phyloP scores from a whole-genome alignment of 2,797 vertebrate species.

The Typhlichthys eigenmanni region DNA sequence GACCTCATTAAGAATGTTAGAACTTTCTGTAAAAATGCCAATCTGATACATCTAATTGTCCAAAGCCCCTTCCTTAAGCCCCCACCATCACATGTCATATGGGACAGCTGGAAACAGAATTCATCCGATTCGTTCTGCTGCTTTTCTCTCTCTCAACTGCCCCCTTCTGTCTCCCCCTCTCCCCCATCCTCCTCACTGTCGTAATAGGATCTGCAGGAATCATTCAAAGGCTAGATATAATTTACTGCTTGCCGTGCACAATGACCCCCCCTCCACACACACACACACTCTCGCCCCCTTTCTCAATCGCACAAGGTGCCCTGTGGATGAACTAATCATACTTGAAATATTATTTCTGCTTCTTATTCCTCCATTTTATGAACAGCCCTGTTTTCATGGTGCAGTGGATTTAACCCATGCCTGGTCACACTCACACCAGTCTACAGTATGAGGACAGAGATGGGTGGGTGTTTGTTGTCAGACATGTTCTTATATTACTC shows the following conservation, averaged over 20 bases:
- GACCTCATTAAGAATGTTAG: constrained; percentile 52
- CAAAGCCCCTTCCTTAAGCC: constrained; percentile 33
- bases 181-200: constrained; percentile 71
- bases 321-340: constrained; percentile 88
- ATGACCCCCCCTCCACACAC: constrained; percentile 68
- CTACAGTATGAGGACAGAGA: constrained; percentile 32
- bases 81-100: constrained; percentile 60
- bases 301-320: constrained; percentile 84
- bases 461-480: constrained; percentile 37
- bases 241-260: constrained; percentile 84
- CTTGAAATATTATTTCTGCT: constrained; percentile 90
- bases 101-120: constrained; percentile 82
- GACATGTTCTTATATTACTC: constrained; percentile 10
- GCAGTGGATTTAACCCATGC: constrained; percentile 83
- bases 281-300: constrained; percentile 34
- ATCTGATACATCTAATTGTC: constrained; percentile 75
- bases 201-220: constrained; percentile 90
- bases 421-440: constrained; percentile 62
- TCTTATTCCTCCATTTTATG: constrained; percentile 86
- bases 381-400: constrained; percentile 83
- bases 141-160: constrained; percentile 74
- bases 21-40: constrained; percentile 31
- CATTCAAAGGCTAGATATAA: constrained; percentile 90
- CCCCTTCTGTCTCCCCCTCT: constrained; percentile 52
- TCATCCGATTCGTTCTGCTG: constrained; percentile 85